These are phyloP conservation scores for Sweltsa coloradensis DNA, from an alignment of 1,140 invertebrate species.

Conservation along the genomic window DNA sequence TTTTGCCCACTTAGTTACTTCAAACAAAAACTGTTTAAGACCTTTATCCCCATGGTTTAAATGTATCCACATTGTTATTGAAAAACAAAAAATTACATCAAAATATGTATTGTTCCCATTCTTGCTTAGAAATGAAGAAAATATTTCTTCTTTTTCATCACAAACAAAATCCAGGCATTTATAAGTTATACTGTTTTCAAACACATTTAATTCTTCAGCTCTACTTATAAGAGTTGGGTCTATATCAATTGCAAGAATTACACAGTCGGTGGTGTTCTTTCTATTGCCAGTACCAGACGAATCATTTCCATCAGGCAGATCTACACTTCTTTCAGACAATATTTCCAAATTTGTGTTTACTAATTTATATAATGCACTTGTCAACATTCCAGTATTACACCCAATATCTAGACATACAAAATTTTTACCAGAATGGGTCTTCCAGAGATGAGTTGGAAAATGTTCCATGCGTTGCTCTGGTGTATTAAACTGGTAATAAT, in stretches of 20 bases:
- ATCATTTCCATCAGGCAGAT: constrained; percentile 27
- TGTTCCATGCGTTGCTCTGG: constrained; percentile 46
- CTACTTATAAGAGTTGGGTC: constrained; percentile 54
- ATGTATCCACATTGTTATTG: constrained; percentile 81
- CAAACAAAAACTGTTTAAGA: constrained; percentile 40
- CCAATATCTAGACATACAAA: constrained; percentile 59
- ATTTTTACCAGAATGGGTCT: constrained; percentile 21
- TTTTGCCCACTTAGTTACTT: constrained; percentile 36
- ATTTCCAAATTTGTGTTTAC: constrained; percentile 3
- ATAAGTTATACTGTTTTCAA: constrained; percentile 36
- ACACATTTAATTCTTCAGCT: constrained; percentile 38
- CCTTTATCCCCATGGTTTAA: constrained; percentile 65
- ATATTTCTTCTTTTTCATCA: constrained; percentile 23
- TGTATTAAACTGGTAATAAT: constrained; percentile 72
- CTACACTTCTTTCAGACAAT: constrained; percentile 10
- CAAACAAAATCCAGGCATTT: constrained; percentile 46
- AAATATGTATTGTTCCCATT: constrained; percentile 37
- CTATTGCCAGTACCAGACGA: constrained; percentile 19
- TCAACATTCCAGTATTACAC: constrained; percentile 55
- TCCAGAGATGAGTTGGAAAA: constrained; percentile 47
- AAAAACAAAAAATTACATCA: constrained; percentile 64
- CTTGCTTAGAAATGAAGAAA: constrained; percentile 33
- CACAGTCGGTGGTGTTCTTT: constrained; percentile 24
- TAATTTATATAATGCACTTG: constrained; percentile 2
- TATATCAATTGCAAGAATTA: constrained; percentile 59